Base-by-base conservation (phyloP, 2,113 vertebrate species). In the Neogobius melanostomus region DNA sequence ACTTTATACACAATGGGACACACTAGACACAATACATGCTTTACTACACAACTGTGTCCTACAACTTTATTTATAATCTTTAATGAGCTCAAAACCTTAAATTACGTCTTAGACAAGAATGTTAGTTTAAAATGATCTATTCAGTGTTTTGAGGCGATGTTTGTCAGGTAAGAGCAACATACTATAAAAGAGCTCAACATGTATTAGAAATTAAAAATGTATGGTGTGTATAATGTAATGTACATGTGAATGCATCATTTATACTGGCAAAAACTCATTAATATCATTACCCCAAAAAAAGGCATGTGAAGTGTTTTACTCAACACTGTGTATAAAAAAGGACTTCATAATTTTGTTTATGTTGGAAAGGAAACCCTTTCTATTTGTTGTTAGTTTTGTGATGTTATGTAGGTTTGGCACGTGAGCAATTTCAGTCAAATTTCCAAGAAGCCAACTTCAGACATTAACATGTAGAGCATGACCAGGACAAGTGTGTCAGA, bases 401-500 rank as follows among this genome's bases (percentile, higher is more conserved):
- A 36, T 36, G 28, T 46, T 75, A 77, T 54, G 50, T 8, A 51
- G 28, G 46, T 65, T 44, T 50, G 5, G 47, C 49, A 57, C 36
- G 43, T 62, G 52, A 54, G 53, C 69, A 68, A 52, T 69, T 50
- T 48, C 72, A 16, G 11, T 43, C 28, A 4, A 36, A 36, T 36
- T 36, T 36, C 28, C 28, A 36, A 36, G 28, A 36, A 36, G 28
- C 28, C 28, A 36, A 36, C 28, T 50, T 48, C 46, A 56, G 42
- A 75, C 75, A 80, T 75, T 49, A 80, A 64, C 44, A 85, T 80
- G 61, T 75, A 64, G 80, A 60, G 66, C 80, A 76, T 73, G 77
- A 78, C 83, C 80, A 71, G 66, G 66, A 78, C 80, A 85, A 82
- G 72, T 85, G 77, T 82, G 83, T 76, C 74, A 76, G 72, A 14